Evolutionary conservation across 1,140 invertebrate species (phyloP).

Genomic region (Procambarus clarkii): DNA sequence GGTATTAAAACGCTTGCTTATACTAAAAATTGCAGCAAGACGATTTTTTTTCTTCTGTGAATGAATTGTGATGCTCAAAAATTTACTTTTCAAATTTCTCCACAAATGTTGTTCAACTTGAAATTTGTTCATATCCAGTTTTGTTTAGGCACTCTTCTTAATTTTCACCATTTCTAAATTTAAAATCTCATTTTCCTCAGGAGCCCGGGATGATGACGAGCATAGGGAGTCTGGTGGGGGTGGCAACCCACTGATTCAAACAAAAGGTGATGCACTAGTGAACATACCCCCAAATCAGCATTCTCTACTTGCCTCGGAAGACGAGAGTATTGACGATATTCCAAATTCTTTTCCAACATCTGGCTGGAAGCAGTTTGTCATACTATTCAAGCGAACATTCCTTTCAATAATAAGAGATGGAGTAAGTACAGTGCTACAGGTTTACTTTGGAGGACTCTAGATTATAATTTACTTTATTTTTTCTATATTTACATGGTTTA

Average conservation of each 20-base stretch:
- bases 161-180: too few species aligned
- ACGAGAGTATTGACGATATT: constrained; percentile 79
- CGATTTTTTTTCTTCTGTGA: too few species aligned
- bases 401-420: constrained; percentile 90
- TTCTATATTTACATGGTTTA: too few species aligned
- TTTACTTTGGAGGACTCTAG: too few species aligned
- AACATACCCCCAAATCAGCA: constrained; percentile 53
- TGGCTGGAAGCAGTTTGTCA: constrained; percentile 91
- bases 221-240: constrained; percentile 48
- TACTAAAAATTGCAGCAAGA: too few species aligned
- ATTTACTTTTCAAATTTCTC: too few species aligned
- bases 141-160: too few species aligned
- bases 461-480: too few species aligned
- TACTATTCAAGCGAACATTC: constrained; percentile 91
- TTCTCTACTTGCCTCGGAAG: constrained; percentile 73
- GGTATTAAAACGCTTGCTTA: too few species aligned
- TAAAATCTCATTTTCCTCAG: not conserved
- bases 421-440: constrained; percentile 76
- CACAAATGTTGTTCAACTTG: too few species aligned
- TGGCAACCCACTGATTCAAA: not conserved
- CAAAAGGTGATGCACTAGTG: constrained; percentile 56
- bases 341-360: constrained; percentile 88
- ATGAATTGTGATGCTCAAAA: too few species aligned
- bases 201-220: constrained; percentile 32
- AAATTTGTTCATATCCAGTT: too few species aligned